These are phyloP conservation scores for Chaetodon auriga DNA, from an alignment of 2,113 vertebrate species.

Conservation along the genomic window DNA sequence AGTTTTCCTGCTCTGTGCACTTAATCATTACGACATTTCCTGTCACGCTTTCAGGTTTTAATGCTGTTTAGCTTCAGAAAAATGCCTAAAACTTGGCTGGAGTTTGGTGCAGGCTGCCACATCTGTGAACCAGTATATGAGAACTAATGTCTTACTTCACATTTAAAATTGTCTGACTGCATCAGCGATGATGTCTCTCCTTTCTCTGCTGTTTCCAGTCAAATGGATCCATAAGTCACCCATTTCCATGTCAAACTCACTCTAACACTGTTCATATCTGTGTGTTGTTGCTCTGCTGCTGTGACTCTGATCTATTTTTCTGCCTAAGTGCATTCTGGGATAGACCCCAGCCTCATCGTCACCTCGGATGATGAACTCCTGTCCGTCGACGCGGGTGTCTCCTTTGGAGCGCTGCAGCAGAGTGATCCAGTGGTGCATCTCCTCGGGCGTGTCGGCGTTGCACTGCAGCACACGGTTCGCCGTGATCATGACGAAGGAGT, in stretches of 20 bases:
- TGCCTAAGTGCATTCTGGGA: constrained; percentile 13
- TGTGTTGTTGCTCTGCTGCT: neutral
- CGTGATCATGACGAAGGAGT: constrained; percentile 98
- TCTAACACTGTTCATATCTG: neutral
- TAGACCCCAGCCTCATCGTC: neutral
- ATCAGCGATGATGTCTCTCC: too few species aligned
- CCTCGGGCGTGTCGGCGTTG: constrained; percentile 95
- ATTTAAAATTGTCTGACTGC: neutral
- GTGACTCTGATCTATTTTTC: neutral
- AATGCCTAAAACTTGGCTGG: neutral
- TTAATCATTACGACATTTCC: neutral
- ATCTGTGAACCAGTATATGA: neutral
- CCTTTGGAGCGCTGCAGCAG: constrained; percentile 96
- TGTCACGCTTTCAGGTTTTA: neutral
- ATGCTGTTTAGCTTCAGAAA: neutral
- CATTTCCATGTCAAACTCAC: neutral
- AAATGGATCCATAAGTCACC: too few species aligned
- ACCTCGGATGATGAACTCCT: constrained; percentile 98
- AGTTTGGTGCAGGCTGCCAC: neutral
- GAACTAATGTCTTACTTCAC: neutral
- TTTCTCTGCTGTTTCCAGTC: neutral
- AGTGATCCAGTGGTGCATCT: constrained; percentile 99
- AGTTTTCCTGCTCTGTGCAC: neutral
- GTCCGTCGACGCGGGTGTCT: constrained; percentile 94
- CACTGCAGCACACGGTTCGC: constrained; percentile 97